Evolutionary conservation across 2,888 invertebrate species (phyloP).

Genomic region (Scotopteryx bipunctaria): DNA sequence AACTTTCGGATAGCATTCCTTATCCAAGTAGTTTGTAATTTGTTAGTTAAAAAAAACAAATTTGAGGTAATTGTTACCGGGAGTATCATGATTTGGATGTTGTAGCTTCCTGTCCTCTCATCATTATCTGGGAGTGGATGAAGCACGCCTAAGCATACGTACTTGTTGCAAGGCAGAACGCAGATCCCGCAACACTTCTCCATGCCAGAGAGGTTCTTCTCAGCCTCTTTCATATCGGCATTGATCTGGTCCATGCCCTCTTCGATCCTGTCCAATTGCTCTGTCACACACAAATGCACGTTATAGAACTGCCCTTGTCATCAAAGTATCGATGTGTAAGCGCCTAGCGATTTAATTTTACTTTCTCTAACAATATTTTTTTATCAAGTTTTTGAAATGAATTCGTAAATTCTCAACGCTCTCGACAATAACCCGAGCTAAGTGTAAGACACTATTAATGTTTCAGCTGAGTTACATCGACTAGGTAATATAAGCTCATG

Average conservation of each 20-base stretch:
- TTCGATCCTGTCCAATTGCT: conserved; percentile 99
- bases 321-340: conserved; percentile 58
- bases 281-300: conserved; percentile 84
- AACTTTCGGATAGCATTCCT: no score
- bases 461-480: conserved; percentile 49
- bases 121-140: background rate
- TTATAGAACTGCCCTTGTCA: conserved; percentile 61
- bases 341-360: conserved; percentile 56
- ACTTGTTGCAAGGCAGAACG: conserved; percentile 99
- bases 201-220: conserved; percentile 99
- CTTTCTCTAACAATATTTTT: conserved; percentile 48
- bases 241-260: conserved; percentile 99
- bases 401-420: conserved; percentile 82
- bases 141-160: conserved; percentile 58
- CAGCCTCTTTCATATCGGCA: conserved; percentile 99
- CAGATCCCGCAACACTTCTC: conserved; percentile 99
- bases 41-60: no score
- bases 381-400: conserved; percentile 41
- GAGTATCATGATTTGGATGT: no score
- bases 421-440: conserved; percentile 76
- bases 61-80: no score
- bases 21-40: no score
- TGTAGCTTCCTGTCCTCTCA: no score
- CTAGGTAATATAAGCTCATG: conserved; percentile 67
- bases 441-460: conserved; percentile 71